Base-by-base conservation (phyloP, 2,797 vertebrate species). In the Sebastes glaucus region DNA sequence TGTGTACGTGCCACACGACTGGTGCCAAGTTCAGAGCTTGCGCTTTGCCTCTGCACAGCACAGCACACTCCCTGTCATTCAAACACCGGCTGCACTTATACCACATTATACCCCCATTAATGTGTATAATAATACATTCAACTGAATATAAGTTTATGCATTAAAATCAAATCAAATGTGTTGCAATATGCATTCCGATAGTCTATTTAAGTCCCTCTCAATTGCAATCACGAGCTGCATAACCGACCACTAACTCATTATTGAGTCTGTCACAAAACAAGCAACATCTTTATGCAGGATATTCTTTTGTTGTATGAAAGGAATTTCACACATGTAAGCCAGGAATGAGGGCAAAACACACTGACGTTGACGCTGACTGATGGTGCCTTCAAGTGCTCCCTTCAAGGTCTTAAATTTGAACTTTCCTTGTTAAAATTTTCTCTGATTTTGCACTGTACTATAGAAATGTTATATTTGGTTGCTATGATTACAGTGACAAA, bases 1-100 rank as follows among this genome's bases (percentile, higher is more conserved):
- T 92, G 93, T 84, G 92, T 94, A 94, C 93, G 94, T 95, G 93
- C 89, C 56, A 69, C 60, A 81, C 60, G 70, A 80, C 86, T 69
- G 85, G 86, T 92, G 87, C 88, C 89, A 88, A 78, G 53, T 80
- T 77, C 35, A 38, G 59, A 81, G 82, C 69, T 69, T 38, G 71
- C 22, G 68, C 62, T 69, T 80, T 75, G 74, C 77, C 70, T 80
- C 74, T 74, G 67, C 78, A 70, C 80, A 53, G 67, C 73, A 28
- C 64, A 32, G 35, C 35, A 38, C 68, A 35, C 70, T 55, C 67
- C 35, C 62, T 57, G 69, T 62, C 81, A 78, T 52, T 71, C 68
- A 85, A 5, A 56, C 32, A 49, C 35, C 22, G 6, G 3, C 28
- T 32, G 69, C 28, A 33, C 18, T 35, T n/a, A 46, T 55, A 55